phyloP scores from a whole-genome alignment of 1,140 invertebrate genomes.

The Drosophila azteca region DNA sequence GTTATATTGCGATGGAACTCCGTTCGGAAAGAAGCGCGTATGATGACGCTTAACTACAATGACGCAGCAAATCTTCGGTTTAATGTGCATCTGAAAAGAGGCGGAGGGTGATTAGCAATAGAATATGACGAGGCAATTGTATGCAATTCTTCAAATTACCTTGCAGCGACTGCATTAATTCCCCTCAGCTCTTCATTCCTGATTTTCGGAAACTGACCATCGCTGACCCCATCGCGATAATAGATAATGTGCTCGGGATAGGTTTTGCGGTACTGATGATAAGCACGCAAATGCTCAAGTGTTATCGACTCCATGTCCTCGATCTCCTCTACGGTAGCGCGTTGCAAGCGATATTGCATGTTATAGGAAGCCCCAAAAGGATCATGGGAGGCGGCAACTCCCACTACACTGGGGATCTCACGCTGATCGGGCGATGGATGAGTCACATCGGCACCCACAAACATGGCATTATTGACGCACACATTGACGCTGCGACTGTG shows the following conservation, averaged over 20 bases:
- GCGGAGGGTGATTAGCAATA: neutral
- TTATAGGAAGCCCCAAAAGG: constrained; percentile 88
- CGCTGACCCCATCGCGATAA: constrained; percentile 94
- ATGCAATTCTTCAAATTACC: constrained; percentile 13
- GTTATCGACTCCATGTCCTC: constrained; percentile 90
- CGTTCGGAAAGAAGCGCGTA: constrained; percentile 88
- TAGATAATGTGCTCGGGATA: constrained; percentile 88
- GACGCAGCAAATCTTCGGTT: constrained; percentile 90
- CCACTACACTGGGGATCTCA: constrained; percentile 93
- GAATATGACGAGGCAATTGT: neutral
- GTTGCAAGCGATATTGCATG: constrained; percentile 88
- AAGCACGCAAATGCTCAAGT: constrained; percentile 84
- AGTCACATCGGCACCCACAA: constrained; percentile 94
- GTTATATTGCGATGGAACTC: constrained; percentile 68
- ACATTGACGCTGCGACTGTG: constrained; percentile 28
- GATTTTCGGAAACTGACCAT: constrained; percentile 92
- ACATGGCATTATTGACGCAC: constrained; percentile 87
- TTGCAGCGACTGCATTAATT: constrained; percentile 52
- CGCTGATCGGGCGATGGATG: constrained; percentile 91
- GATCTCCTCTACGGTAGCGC: constrained; percentile 89
- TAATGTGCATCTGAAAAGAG: constrained; percentile 35
- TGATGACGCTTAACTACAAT: constrained; percentile 97
- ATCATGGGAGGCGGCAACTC: constrained; percentile 90
- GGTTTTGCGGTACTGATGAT: constrained; percentile 67
- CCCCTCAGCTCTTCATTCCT: constrained; percentile 64